Evolutionary conservation across 2,113 vertebrate genomes (phyloP).

Genomic region (Aramus guarauna): DNA sequence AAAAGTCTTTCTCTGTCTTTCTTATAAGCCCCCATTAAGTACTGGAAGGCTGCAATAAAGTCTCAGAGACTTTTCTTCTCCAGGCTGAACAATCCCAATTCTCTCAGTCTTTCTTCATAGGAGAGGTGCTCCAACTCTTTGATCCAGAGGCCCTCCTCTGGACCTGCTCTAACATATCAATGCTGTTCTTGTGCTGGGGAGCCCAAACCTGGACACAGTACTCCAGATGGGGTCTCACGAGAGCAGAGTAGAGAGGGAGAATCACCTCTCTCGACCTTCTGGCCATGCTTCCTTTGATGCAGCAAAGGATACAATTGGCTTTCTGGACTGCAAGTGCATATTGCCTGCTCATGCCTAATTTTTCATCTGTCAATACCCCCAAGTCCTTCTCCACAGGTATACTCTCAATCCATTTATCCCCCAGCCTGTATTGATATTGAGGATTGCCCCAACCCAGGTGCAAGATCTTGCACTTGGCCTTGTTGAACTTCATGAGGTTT

Average conservation of each 20-base stretch:
- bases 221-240: neutral
- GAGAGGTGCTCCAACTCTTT: neutral
- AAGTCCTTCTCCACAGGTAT: neutral
- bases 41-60: neutral
- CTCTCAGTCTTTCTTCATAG: neutral
- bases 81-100: neutral
- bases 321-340: neutral
- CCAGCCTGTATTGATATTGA: neutral
- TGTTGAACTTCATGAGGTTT: neutral
- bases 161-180: fast-evolving
- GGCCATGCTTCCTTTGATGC: neutral
- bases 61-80: neutral
- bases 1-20: neutral
- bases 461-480: neutral
- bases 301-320: neutral
- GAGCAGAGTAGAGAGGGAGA: neutral
- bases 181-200: neutral
- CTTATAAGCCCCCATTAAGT: neutral
- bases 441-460: neutral
- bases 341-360: neutral
- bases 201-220: neutral
- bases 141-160: neutral
- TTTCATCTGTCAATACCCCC: neutral
- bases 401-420: neutral
- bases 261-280: neutral